Evolutionary conservation across 1,140 invertebrate genomes (phyloP), one percentile per base, ranked within the genome.

Genomic region (Hyphantria cunea): DNA sequence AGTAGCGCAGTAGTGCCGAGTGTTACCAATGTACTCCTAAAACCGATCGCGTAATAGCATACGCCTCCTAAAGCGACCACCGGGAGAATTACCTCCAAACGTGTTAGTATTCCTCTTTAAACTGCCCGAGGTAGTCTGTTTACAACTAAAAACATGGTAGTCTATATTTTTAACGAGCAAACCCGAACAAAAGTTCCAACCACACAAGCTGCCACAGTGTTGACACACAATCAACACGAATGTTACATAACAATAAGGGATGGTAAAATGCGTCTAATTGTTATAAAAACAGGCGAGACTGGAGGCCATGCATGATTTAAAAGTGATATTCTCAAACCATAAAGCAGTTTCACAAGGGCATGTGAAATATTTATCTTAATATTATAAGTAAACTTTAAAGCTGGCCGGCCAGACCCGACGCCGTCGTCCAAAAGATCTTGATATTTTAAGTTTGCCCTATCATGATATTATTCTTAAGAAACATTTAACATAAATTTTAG

Each of bases 321-420:
- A 88, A 87, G 81, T 88, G 84, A 90, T 88, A 89, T 86, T 88
- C 83, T 86, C 84, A 76, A 82, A 80, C 82, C 84, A 86, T 90
- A 90, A 88, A 87, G 84, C 76, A 84, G 84, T 90, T 90, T 90
- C 85, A 90, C 87, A 82, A 77, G 78, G 66, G 54, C 76, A 80
- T 87, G 87, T 87, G 87, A 90, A 90, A 90, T 88, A 90, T 90
- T 88, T 90, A 87, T 79, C 83, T 86, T 88, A 90, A 90, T 90
- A 88, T 87, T 87, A 88, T 90, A 90, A 87, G 87, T 88, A 90
- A 90, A 90, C 85, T 82, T 86, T 74, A 85, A 78, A 69, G 69
- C 66, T 77, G 62, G 62, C 73, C 73, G 70, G 71, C 74, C 70
- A 70, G 63, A 70, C 62, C 52, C 51, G 69, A 72, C 56, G 47